Percentiles rank a stretch among this genome's conserved stretches.
Evolutionary conservation across 2,888 invertebrate species (phyloP).

Genomic region (Seira ritae): DNA sequence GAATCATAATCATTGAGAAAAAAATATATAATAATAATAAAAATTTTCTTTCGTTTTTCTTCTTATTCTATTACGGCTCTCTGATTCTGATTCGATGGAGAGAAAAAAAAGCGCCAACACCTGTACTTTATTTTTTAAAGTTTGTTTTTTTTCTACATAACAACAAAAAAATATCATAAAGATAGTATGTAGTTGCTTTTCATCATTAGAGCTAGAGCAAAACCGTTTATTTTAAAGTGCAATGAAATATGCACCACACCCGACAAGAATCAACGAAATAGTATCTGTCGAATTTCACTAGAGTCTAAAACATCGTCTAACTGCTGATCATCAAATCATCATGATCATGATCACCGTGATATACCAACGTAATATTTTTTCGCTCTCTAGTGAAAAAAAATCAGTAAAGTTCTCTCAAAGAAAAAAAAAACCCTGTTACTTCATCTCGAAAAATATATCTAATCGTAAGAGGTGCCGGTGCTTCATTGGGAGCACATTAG

Average conservation of each 20-base stretch:
- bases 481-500: not conserved
- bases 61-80: not conserved
- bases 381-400: too few species aligned
- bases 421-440: not conserved
- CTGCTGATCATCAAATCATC: not conserved
- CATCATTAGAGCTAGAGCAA: too few species aligned
- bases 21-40: too few species aligned
- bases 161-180: not conserved
- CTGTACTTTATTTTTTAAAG: slow-evolving; percentile 1
- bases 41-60: not conserved
- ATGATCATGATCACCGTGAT: not conserved
- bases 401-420: too few species aligned
- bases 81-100: not conserved
- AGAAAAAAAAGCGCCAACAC: not conserved
- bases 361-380: too few species aligned
- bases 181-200: too few species aligned
- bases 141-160: not conserved
- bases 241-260: too few species aligned
- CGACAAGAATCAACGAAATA: too few species aligned
- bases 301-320: not conserved
- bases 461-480: not conserved
- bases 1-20: not conserved
- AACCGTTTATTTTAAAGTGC: too few species aligned
- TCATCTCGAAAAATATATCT: not conserved
- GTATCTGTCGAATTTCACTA: not conserved